Percentiles rank a stretch among this genome's conserved stretches.
Evolutionary conservation across 37 sponge, comb jelly and placozoan species (phyloP).

Genomic region (Beroe ovata): DNA sequence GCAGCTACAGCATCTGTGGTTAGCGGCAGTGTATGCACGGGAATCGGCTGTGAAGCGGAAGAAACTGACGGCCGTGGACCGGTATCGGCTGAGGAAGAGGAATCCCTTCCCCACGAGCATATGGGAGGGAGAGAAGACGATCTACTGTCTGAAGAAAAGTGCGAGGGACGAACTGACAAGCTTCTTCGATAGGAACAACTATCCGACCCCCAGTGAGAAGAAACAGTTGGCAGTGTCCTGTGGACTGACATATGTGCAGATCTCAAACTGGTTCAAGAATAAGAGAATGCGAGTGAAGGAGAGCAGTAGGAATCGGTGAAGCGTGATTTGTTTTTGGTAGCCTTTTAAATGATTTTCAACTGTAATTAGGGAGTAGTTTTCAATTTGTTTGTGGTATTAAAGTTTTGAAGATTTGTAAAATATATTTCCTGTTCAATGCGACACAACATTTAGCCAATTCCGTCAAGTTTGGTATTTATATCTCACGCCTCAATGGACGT

Average conservation of each 20-base stretch:
- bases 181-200: slow-evolving; percentile 37
- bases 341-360: no score
- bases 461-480: no score
- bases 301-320: background rate
- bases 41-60: slow-evolving; percentile 16
- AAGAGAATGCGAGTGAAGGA: slow-evolving; percentile 64
- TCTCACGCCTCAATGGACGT: no score
- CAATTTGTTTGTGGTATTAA: no score
- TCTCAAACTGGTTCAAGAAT: slow-evolving; percentile 68
- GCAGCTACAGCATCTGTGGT: slow-evolving; percentile 59
- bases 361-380: no score
- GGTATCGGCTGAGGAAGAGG: slow-evolving; percentile 39
- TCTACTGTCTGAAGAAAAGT: slow-evolving; percentile 58
- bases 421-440: no score
- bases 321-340: no score
- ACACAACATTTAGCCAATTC: no score
- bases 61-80: slow-evolving; percentile 56
- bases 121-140: slow-evolving; percentile 68
- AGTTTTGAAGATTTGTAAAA: no score
- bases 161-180: slow-evolving; percentile 40
- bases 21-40: slow-evolving; percentile 52
- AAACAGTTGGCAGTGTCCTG: slow-evolving; percentile 20
- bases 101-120: slow-evolving; percentile 50
- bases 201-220: slow-evolving; percentile 38
- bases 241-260: slow-evolving; percentile 49